Evolutionary conservation across 37 sponge, comb jelly and placozoan species (phyloP).

Genomic region (Beroe forskalii): DNA sequence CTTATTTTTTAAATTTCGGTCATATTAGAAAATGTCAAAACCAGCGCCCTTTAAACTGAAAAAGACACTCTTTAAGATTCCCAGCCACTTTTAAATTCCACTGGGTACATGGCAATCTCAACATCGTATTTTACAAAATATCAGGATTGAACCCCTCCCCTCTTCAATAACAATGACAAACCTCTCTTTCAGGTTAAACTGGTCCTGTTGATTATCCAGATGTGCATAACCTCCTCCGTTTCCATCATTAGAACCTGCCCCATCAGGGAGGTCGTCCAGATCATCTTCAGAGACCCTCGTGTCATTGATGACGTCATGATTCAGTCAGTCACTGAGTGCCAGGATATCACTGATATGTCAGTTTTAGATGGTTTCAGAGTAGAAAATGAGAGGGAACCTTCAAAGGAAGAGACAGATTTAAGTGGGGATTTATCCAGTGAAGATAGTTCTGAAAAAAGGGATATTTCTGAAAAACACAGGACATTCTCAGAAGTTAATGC

Average conservation of each 20-base stretch:
- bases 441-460: not conserved
- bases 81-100: too few relatives aligned
- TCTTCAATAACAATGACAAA: too few relatives aligned
- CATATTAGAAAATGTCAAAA: too few relatives aligned
- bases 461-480: not conserved
- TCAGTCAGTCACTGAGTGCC: not conserved
- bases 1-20: too few relatives aligned
- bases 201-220: conserved; percentile 20
- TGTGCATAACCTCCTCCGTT: not conserved
- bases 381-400: too few relatives aligned
- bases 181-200: not conserved
- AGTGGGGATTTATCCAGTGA: not conserved
- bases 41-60: too few relatives aligned
- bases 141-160: too few relatives aligned
- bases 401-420: too few relatives aligned
- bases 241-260: conserved; percentile 49
- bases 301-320: conserved; percentile 64
- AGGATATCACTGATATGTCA: not conserved
- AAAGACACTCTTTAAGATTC: too few relatives aligned
- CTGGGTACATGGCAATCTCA: too few relatives aligned
- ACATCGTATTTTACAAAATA: too few relatives aligned
- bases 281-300: not conserved
- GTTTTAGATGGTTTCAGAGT: too few relatives aligned
- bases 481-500: not conserved
- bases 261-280: conserved; percentile 3